These are phyloP conservation scores for Tipula lateralis DNA, from an alignment of 2,888 invertebrate genomes.

Conservation along the genomic window DNA sequence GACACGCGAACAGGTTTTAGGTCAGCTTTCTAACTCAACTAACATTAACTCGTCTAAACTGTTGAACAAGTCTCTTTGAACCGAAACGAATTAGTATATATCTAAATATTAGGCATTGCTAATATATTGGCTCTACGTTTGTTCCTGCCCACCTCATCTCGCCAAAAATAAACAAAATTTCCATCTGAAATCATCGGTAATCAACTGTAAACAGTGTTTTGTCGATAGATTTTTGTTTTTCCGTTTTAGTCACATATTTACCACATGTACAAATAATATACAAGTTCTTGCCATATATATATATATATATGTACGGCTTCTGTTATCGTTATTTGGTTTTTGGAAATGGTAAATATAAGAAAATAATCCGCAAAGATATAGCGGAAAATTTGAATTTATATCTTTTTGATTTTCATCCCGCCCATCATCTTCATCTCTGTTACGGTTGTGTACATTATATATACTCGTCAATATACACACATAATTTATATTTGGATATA, in stretches of 20 bases:
- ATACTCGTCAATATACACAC: too few species aligned
- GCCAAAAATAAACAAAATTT: not conserved
- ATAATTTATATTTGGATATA: too few species aligned
- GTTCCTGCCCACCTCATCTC: not conserved
- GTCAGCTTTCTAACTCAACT: too few species aligned
- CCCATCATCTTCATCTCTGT: not conserved
- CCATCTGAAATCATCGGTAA: conserved; percentile 11
- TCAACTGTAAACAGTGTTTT: not conserved
- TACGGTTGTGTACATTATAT: not conserved
- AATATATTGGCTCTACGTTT: too few species aligned
- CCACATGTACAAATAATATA: not conserved
- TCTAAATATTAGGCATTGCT: too few species aligned
- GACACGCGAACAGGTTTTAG: too few species aligned
- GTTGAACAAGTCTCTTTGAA: not conserved
- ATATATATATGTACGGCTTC: not conserved
- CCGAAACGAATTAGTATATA: not conserved
- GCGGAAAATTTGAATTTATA: conserved; percentile 8
- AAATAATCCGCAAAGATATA: not conserved
- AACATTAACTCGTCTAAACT: not conserved
- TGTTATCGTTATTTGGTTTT: not conserved
- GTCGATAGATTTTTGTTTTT: conserved; percentile 13
- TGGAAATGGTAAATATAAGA: not conserved
- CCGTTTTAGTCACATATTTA: not conserved
- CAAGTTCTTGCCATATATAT: not conserved
- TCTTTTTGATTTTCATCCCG: not conserved